phyloP scores from a whole-genome alignment of 2,888 invertebrate genomes.

The Neocrepidodera transversa region DNA sequence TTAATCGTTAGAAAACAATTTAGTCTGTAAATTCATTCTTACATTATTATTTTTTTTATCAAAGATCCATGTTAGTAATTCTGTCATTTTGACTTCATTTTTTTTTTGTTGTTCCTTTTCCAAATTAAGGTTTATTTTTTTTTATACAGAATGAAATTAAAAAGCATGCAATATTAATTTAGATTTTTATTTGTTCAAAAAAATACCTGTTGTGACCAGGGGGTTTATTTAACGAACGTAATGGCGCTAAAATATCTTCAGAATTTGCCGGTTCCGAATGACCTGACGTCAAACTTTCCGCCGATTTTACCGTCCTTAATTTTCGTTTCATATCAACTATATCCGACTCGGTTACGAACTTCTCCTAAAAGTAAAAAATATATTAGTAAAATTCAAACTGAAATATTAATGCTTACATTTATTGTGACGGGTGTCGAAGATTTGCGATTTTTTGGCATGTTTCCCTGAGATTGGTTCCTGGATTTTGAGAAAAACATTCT shows the following conservation, averaged over 20 bases:
- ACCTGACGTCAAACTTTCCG: constrained; percentile 69
- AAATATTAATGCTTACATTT: constrained; percentile 38
- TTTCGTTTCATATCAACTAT: constrained; percentile 60
- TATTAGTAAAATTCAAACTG: too few species aligned
- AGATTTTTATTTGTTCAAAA: constrained; percentile 7
- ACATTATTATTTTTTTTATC: background rate
- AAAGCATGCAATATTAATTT: constrained; percentile 7
- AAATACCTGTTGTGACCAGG: constrained; percentile 63
- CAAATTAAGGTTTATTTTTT: background rate
- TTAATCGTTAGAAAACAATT: background rate
- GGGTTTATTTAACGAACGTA: constrained; percentile 59
- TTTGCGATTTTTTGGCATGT: constrained; percentile 60
- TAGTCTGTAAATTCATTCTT: background rate
- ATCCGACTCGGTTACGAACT: constrained; percentile 58
- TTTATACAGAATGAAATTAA: background rate
- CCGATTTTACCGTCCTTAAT: constrained; percentile 73
- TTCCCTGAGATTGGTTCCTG: constrained; percentile 59
- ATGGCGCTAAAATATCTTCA: constrained; percentile 60
- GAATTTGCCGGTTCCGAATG: constrained; percentile 56
- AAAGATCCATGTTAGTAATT: background rate
- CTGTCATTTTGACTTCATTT: background rate
- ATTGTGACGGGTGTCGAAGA: constrained; percentile 62
- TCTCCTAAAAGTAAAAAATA: constrained; percentile 51
- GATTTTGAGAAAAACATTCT: constrained; percentile 74
- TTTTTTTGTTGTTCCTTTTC: background rate